Evolutionary conservation across 2,888 invertebrate genomes (phyloP).

Genomic region (Agrotis clavis): DNA sequence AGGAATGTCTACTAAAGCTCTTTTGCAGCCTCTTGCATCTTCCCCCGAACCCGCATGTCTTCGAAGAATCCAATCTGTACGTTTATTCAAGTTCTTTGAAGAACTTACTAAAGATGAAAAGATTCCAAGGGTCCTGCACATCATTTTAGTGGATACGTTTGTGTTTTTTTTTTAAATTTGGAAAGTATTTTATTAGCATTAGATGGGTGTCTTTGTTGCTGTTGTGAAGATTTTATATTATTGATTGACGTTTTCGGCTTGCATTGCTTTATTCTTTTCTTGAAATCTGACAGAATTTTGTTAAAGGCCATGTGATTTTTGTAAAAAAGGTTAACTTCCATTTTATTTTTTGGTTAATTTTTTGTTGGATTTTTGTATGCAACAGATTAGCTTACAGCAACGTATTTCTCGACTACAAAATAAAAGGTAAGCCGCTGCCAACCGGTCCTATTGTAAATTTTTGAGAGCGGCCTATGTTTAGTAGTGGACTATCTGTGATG

Average conservation of each 20-base stretch:
- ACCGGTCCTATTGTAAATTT: no score
- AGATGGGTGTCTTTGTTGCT: constrained; percentile 70
- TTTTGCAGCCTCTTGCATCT: constrained; percentile 72
- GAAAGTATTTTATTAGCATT: constrained; percentile 53
- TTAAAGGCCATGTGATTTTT: neutral
- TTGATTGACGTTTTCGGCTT: constrained; percentile 52
- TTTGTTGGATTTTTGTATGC: no score
- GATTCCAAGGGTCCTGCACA: constrained; percentile 66
- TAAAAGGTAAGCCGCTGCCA: no score
- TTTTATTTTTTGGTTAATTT: neutral
- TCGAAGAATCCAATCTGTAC: constrained; percentile 49
- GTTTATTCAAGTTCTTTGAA: constrained; percentile 52
- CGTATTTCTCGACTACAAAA: no score
- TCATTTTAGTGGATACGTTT: constrained; percentile 57
- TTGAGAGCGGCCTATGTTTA: no score
- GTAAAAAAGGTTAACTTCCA: constrained; percentile 9
- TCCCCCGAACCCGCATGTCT: constrained; percentile 73
- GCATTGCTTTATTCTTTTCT: constrained; percentile 40
- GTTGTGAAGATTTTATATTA: constrained; percentile 60
- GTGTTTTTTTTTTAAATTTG: constrained; percentile 55
- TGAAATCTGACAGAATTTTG: constrained; percentile 6
- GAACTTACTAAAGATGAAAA: constrained; percentile 64
- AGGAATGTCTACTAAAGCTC: constrained; percentile 80
- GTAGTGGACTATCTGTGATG: no score
- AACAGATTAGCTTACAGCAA: no score